Conservation (phyloP, 2,888 invertebrate genomes). For the Athalia cordata region DNA sequence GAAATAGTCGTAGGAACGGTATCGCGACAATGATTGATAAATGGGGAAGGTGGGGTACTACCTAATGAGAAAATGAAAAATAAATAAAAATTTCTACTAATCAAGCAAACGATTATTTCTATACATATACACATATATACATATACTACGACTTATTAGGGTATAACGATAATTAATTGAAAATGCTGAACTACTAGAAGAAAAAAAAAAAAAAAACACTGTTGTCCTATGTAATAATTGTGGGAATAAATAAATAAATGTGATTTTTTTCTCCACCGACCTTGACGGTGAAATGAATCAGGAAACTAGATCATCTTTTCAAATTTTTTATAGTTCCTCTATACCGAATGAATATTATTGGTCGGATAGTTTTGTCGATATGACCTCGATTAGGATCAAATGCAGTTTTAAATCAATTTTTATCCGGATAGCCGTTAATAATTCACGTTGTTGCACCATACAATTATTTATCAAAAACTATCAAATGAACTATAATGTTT, state of each 20-base stretch:
- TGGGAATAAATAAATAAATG: slow-evolving; percentile 37
- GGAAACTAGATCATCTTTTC: slow-evolving; percentile 18
- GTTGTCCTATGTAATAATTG: slow-evolving; percentile 38
- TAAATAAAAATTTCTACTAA: slow-evolving; percentile 13
- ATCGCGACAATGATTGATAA: no score
- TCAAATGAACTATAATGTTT: no score
- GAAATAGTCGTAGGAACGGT: no score
- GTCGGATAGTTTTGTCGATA: no score
- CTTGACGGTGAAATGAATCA: slow-evolving; percentile 23
- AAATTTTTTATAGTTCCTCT: slow-evolving; percentile 18
- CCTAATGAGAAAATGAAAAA: not conserved
- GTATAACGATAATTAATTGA: slow-evolving; percentile 38
- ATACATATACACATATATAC: slow-evolving; percentile 29
- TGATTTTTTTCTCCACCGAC: slow-evolving; percentile 35
- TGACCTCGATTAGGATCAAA: no score
- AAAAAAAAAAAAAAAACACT: slow-evolving; percentile 41
- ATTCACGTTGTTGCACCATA: no score
- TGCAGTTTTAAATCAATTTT: no score
- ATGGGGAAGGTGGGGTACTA: no score
- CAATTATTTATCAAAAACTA: no score
- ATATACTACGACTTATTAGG: slow-evolving; percentile 37
- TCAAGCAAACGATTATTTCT: slow-evolving; percentile 33
- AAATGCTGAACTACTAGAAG: slow-evolving; percentile 42
- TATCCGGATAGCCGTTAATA: no score
- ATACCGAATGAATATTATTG: not conserved